Evolutionary conservation across 2,888 invertebrate genomes (phyloP).

Genomic region (Limnephilus auricula): DNA sequence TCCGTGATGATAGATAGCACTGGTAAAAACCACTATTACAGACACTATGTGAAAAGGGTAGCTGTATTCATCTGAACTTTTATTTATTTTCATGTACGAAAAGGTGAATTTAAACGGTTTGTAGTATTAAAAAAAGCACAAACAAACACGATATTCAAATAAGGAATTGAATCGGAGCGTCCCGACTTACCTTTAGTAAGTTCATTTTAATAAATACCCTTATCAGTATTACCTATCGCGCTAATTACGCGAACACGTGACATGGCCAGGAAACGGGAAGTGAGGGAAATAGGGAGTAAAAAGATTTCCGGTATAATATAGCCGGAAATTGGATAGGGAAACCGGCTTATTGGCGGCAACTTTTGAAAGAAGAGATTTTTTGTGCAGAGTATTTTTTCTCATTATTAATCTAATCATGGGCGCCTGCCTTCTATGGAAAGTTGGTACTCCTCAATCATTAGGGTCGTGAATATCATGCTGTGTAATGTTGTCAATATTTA

Average conservation of each 20-base stretch:
- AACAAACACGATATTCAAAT: not conserved
- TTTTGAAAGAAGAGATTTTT: slow-evolving; percentile 39
- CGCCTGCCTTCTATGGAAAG: not conserved
- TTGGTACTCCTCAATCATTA: not conserved
- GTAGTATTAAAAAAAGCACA: not conserved
- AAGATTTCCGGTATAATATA: slow-evolving; percentile 47
- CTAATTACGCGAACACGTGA: slow-evolving; percentile 50
- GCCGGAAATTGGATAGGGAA: slow-evolving; percentile 46
- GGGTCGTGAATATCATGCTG: not conserved
- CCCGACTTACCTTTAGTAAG: slow-evolving; percentile 10
- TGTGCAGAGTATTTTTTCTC: not conserved
- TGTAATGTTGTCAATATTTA: not conserved
- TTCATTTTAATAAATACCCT: slow-evolving; percentile 46
- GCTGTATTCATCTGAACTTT: too few species aligned
- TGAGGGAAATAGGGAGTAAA: slow-evolving; percentile 18
- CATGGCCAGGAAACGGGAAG: slow-evolving; percentile 23
- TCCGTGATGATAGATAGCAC: too few species aligned
- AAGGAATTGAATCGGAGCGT: slow-evolving; percentile 14
- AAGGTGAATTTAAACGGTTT: not conserved
- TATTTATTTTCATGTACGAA: too few species aligned
- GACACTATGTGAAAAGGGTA: too few species aligned
- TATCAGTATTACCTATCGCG: slow-evolving; percentile 43
- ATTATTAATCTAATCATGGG: not conserved
- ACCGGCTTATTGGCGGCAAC: slow-evolving; percentile 32
- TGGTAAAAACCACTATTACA: too few species aligned